phyloP scores from a whole-genome alignment of 2,888 invertebrate genomes.

The Mechanitis messenoides region DNA sequence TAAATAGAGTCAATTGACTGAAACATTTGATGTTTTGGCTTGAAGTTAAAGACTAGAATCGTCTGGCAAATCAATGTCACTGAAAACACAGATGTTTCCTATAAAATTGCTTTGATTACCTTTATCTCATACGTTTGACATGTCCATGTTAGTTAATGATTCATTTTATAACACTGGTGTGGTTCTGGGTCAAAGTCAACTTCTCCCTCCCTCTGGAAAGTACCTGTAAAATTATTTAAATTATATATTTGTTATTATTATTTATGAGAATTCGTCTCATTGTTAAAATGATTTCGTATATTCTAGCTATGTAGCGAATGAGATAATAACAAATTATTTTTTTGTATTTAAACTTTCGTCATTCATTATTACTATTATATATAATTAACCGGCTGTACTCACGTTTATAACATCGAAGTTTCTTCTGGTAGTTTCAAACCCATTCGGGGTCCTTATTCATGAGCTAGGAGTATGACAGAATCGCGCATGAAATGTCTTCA shows the following conservation, averaged over 20 bases:
- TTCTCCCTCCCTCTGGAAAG: constrained; percentile 23
- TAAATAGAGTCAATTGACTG: constrained; percentile 29
- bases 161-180: constrained; percentile 29
- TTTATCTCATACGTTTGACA: constrained; percentile 8
- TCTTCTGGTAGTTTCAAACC: too few relatives aligned
- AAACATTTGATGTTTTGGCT: constrained; percentile 17
- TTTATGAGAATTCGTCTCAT: too few relatives aligned
- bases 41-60: constrained; percentile 12
- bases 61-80: constrained; percentile 1
- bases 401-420: too few relatives aligned
- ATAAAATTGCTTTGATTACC: constrained; percentile 11
- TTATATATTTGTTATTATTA: neutral
- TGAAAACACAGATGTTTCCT: constrained; percentile 17
- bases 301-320: too few relatives aligned
- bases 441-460: too few relatives aligned
- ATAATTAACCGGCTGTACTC: too few relatives aligned
- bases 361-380: too few relatives aligned
- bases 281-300: too few relatives aligned
- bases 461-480: too few relatives aligned
- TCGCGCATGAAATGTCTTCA: too few relatives aligned
- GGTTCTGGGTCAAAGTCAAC: constrained; percentile 36
- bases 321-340: too few relatives aligned
- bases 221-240: constrained; percentile 12
- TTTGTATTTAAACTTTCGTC: too few relatives aligned
- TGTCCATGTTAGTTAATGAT: constrained; percentile 23